Percentiles rank a stretch among this genome's conserved stretches.
Conservation (phyloP, 2,113 vertebrate genomes). For the Lagopus leucura region DNA sequence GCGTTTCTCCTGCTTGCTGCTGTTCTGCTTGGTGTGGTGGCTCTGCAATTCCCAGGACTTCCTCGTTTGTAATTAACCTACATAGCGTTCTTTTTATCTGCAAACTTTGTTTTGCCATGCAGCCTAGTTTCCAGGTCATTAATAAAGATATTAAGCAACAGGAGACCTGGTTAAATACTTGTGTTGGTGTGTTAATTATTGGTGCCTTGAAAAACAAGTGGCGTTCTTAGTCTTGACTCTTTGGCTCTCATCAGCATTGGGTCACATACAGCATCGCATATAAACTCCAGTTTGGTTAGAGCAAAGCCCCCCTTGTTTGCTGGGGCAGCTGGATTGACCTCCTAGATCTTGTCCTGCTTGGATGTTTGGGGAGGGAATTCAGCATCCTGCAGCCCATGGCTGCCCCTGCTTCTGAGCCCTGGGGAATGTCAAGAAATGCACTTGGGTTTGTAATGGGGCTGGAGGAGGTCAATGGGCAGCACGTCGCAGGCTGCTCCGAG, state of each 20-base stretch:
- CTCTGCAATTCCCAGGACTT: constrained; percentile 32
- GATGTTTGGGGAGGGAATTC: neutral
- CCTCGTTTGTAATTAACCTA: constrained; percentile 22
- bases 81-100: constrained; percentile 43
- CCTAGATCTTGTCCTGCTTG: neutral
- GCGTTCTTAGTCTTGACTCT: neutral
- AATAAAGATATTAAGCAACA: constrained; percentile 21
- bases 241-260: neutral
- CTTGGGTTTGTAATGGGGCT: rapidly evolving
- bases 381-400: neutral
- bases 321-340: neutral
- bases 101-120: neutral
- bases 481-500: neutral
- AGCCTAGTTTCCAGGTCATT: constrained; percentile 44
- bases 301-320: neutral
- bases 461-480: rapidly evolving
- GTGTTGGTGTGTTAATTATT: neutral
- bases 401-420: neutral
- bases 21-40: neutral
- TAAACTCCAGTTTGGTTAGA: neutral
- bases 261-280: neutral
- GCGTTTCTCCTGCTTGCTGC: neutral
- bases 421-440: neutral
- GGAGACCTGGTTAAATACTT: constrained; percentile 17
- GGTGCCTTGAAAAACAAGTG: rapidly evolving